Evolutionary conservation across 1,140 invertebrate species (phyloP).

Genomic region (Cyphomyrmex costatus): DNA sequence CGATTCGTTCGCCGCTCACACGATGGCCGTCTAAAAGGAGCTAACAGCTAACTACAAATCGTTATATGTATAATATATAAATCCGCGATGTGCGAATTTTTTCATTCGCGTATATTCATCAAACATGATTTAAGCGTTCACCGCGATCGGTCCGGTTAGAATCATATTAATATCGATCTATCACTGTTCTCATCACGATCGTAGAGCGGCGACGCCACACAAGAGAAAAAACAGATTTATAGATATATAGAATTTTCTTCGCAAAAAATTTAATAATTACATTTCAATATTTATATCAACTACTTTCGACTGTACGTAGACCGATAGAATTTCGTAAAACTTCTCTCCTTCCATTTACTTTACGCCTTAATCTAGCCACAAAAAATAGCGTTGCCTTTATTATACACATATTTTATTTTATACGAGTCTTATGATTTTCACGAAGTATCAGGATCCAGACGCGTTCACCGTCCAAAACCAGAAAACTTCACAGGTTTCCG

Average conservation of each 20-base stretch:
- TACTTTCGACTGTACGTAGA: slow-evolving; percentile 34
- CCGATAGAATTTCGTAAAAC: slow-evolving; percentile 46
- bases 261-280: slow-evolving; percentile 23
- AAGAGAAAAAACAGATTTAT: slow-evolving; percentile 32
- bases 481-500: slow-evolving; percentile 23
- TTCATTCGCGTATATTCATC: neutral
- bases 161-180: neutral
- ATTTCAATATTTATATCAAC: slow-evolving; percentile 39
- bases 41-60: slow-evolving; percentile 19
- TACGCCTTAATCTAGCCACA: slow-evolving; percentile 61
- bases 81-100: slow-evolving; percentile 4
- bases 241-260: slow-evolving; percentile 38
- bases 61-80: neutral
- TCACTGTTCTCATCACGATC: neutral
- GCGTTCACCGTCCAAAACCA: slow-evolving; percentile 19
- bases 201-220: slow-evolving; percentile 27
- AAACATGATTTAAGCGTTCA: neutral
- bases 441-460: slow-evolving; percentile 4
- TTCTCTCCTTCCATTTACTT: slow-evolving; percentile 8
- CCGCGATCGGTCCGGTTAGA: neutral
- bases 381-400: slow-evolving; percentile 62
- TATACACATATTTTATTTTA: slow-evolving; percentile 53
- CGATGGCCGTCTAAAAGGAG: slow-evolving; percentile 4
- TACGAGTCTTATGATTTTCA: slow-evolving; percentile 52
- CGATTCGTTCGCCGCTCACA: slow-evolving; percentile 32